Conservation (phyloP, 2,888 invertebrate species). For the Beris chalybata region DNA sequence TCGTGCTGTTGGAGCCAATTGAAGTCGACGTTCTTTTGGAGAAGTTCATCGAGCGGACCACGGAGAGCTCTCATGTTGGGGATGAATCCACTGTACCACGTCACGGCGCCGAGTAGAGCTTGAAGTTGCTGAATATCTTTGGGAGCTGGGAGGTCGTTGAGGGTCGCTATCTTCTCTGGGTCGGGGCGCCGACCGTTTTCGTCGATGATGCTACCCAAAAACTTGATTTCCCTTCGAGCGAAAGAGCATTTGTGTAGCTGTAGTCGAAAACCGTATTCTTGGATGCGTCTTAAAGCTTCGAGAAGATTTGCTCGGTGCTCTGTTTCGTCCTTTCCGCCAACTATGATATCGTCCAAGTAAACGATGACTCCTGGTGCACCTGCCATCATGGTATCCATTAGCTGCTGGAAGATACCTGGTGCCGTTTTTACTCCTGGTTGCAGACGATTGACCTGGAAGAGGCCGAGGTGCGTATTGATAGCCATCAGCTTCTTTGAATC, state of each 20-base stretch:
- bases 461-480: constrained; percentile 1
- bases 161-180: constrained; percentile 1
- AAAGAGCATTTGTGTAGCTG: constrained; percentile 20
- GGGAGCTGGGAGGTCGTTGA: constrained; percentile 14
- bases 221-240: constrained; percentile 12
- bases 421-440: constrained; percentile 26
- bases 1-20: background rate
- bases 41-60: constrained; percentile 8
- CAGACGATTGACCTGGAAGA: background rate
- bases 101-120: constrained; percentile 19
- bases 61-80: background rate
- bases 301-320: constrained; percentile 1
- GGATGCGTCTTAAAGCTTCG: background rate
- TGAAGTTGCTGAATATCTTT: constrained; percentile 7
- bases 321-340: background rate
- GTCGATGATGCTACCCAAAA: constrained; percentile 21
- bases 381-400: too few relatives aligned
- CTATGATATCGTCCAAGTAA: background rate
- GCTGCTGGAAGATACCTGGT: background rate
- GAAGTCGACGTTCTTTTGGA: constrained; percentile 1
- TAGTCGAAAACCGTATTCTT: constrained; percentile 7
- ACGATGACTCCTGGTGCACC: background rate
- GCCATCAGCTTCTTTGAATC: constrained; percentile 1
- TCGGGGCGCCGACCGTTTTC: constrained; percentile 12
- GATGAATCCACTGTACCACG: constrained; percentile 19